These are phyloP conservation scores for Palythoa grandiflora DNA, from an alignment of 92 coral and sea anemone genomes.

Conservation along the genomic window DNA sequence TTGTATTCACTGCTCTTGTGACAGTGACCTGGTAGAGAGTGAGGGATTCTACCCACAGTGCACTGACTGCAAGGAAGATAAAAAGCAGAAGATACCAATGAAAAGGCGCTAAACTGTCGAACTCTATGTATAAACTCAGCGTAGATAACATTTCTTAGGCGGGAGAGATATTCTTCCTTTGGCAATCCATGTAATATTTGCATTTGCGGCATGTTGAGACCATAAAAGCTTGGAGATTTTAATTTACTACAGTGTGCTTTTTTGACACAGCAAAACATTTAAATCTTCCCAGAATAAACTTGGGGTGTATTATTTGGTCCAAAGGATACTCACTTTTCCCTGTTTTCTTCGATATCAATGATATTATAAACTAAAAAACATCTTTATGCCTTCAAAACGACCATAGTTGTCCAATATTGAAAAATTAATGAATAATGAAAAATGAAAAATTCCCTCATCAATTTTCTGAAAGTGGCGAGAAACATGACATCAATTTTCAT, in stretches of 20 bases:
- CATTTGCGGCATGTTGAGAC: constrained; percentile 9
- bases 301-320: background rate
- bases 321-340: constrained; percentile 22
- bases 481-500: background rate
- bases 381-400: constrained; percentile 23
- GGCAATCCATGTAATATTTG: constrained; percentile 16
- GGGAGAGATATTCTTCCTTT: constrained; percentile 26
- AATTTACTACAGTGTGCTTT: constrained; percentile 1
- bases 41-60: constrained; percentile 28
- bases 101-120: constrained; percentile 17
- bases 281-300: constrained; percentile 11
- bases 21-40: constrained; percentile 22
- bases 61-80: constrained; percentile 29
- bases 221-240: background rate
- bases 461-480: constrained; percentile 6
- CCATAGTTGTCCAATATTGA: background rate
- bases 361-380: background rate
- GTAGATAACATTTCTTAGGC: background rate
- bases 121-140: background rate
- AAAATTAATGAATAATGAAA: background rate
- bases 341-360: constrained; percentile 2
- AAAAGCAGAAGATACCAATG: constrained; percentile 22
- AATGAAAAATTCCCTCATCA: constrained; percentile 19
- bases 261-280: constrained; percentile 7
- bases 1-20: constrained; percentile 33